Base-by-base conservation (phyloP, 2,888 invertebrate species). In the Amaurobius ferox region DNA sequence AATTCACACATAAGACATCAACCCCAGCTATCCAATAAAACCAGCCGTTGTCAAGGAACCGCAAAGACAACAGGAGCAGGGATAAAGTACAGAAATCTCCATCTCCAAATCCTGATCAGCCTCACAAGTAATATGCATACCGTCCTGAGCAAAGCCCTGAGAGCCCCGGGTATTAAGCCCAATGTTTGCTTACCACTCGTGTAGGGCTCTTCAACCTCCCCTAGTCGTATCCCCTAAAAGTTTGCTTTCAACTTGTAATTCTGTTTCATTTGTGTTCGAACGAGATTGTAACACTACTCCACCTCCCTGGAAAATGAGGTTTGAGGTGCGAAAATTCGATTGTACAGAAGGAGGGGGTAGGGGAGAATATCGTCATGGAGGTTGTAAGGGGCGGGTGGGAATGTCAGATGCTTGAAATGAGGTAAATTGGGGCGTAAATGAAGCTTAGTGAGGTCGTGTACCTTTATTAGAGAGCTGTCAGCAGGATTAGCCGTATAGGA, bases 181-280 rank as follows among this genome's bases (percentile, higher is more conserved):
- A 6, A 28, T 73, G 79, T 73, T 79, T 79, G 44, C 79, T 32
- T 48, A 72, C 79, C 79, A 73, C 73, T 79, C 48, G 73, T 73
- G 28, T 40, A 48, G 55, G 32, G 40, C 68, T 16, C 78, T 79
- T 30, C 64, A 66, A 30, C 61, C 68, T 44, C 48, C 76, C 16
- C 23, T 19, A 64, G 44, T 61, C 74, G 29, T 61, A 74, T 55
- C 61, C 76, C 32, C 76, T 71, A 77, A 83, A 77, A 83, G 83
- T 83, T 83, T 83, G 83, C 77, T 83, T 83, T 83, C 64, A 71
- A 77, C 83, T 83, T 64, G 83, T 83, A 83, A 77, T 83, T 70
- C 83, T 76, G 83, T 83, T 83, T 83, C 83, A 77, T 83, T 83
- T 77, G 76, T 83, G 76, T 71, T 40, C 68, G 39, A 81, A 74